phyloP scores from a whole-genome alignment of 2,888 invertebrate species.

The Apantesis nais region DNA sequence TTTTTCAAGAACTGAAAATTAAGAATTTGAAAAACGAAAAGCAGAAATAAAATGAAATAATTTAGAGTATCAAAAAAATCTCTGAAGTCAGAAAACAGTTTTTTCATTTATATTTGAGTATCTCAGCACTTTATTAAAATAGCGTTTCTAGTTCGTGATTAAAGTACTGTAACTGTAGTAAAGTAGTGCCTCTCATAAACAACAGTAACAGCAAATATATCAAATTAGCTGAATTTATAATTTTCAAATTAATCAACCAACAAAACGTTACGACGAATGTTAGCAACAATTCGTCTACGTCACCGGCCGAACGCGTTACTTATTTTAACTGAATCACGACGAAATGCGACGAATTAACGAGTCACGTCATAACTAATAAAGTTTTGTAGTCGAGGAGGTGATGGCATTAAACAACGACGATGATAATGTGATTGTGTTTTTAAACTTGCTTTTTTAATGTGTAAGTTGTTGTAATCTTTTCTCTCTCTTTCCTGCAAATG shows the following conservation, averaged over 20 bases:
- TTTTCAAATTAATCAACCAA: conserved; percentile 21
- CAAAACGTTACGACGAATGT: conserved; percentile 20
- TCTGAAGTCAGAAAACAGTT: too few relatives aligned
- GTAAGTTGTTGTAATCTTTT: background rate
- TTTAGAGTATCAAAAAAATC: too few relatives aligned
- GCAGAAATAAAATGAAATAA: too few relatives aligned
- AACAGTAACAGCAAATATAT: background rate
- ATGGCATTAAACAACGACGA: background rate
- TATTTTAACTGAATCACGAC: conserved; percentile 44
- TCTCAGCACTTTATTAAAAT: too few relatives aligned
- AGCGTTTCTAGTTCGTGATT: background rate
- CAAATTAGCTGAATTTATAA: conserved; percentile 3
- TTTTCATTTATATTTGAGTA: background rate
- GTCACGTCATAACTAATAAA: conserved; percentile 36
- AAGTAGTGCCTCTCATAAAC: background rate
- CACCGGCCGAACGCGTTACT: conserved; percentile 23
- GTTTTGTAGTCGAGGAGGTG: conserved; percentile 30
- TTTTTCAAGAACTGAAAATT: too few relatives aligned
- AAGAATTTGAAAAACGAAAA: too few relatives aligned
- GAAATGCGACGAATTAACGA: conserved; percentile 36
- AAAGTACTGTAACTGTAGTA: too few relatives aligned
- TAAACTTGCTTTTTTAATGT: background rate
- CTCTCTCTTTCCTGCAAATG: background rate
- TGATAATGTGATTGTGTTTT: background rate
- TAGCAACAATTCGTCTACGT: conserved; percentile 34